Evolutionary conservation across 2,888 invertebrate genomes (phyloP).

Genomic region (Minunthozetes semirufus): DNA sequence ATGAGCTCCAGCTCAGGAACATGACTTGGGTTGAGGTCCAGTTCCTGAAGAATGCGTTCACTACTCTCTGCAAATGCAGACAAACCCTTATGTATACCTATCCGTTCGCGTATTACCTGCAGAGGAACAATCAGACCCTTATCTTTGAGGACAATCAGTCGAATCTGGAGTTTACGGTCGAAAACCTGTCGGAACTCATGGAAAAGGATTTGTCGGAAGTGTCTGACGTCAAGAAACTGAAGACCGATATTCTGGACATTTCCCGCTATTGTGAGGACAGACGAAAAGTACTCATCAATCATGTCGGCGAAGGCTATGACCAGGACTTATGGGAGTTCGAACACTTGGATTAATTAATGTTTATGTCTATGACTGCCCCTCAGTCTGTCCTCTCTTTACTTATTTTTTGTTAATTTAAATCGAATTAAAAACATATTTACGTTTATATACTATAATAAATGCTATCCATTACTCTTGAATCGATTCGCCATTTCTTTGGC

Average conservation of each 20-base stretch:
- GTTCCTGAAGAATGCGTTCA: conserved; percentile 94
- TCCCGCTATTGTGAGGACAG: neutral
- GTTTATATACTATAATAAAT: too few species aligned
- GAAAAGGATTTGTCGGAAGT: conserved; percentile 1
- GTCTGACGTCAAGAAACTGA: neutral
- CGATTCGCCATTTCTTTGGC: too few species aligned
- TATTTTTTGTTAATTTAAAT: too few species aligned
- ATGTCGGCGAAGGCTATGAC: conserved; percentile 12
- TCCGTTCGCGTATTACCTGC: conserved; percentile 80
- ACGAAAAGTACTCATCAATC: neutral
- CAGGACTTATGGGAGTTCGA: neutral
- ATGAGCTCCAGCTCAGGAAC: conserved; percentile 93
- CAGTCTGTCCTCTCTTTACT: too few species aligned
- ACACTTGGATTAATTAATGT: neutral
- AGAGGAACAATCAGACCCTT: neutral
- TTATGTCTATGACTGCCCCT: too few species aligned
- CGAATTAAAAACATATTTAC: too few species aligned
- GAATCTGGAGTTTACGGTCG: neutral
- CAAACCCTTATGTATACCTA: conserved; percentile 99
- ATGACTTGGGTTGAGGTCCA: conserved; percentile 99
- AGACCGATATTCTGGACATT: neutral
- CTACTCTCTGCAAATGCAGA: conserved; percentile 90
- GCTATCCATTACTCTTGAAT: too few species aligned
- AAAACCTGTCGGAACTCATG: neutral
- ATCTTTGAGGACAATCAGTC: conserved; percentile 23